These are phyloP conservation scores for Asarcornis scutulata DNA, from an alignment of 2,113 vertebrate species.

Conservation along the genomic window DNA sequence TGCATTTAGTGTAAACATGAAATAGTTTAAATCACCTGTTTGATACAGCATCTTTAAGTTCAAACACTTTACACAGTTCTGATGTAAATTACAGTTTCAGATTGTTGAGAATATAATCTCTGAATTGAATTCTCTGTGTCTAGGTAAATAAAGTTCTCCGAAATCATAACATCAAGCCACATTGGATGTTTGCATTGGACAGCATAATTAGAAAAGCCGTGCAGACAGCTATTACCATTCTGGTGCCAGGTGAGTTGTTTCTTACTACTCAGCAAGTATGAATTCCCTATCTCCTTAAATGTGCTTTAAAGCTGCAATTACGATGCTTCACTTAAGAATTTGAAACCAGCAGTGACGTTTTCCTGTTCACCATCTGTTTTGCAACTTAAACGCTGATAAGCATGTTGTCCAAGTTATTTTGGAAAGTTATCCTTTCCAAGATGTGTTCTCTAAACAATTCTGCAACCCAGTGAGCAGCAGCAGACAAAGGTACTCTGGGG, in stretches of 20 bases:
- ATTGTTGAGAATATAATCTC: background rate
- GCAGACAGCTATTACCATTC: conserved; percentile 95
- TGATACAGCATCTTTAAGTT: background rate
- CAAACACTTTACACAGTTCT: background rate
- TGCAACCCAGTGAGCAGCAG: background rate
- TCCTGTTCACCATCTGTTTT: background rate
- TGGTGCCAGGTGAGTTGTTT: conserved; percentile 91
- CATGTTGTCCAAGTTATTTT: background rate
- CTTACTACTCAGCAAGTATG: conserved; percentile 1
- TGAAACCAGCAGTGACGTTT: background rate
- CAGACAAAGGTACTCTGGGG: background rate
- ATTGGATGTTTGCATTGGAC: conserved; percentile 99
- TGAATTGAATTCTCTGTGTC: conserved; percentile 40
- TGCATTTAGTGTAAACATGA: background rate
- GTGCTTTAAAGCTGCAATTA: background rate
- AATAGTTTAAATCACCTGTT: background rate
- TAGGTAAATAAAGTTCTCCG: conserved; percentile 98
- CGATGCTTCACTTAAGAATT: background rate
- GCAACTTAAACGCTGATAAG: background rate
- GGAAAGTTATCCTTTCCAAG: background rate
- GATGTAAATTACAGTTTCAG: background rate
- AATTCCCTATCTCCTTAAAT: background rate
- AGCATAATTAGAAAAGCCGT: conserved; percentile 98
- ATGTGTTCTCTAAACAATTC: background rate
- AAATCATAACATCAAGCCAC: conserved; percentile 98